Evolutionary conservation across 2,888 invertebrate genomes (phyloP).

Genomic region (Eupithecia abbreviata): DNA sequence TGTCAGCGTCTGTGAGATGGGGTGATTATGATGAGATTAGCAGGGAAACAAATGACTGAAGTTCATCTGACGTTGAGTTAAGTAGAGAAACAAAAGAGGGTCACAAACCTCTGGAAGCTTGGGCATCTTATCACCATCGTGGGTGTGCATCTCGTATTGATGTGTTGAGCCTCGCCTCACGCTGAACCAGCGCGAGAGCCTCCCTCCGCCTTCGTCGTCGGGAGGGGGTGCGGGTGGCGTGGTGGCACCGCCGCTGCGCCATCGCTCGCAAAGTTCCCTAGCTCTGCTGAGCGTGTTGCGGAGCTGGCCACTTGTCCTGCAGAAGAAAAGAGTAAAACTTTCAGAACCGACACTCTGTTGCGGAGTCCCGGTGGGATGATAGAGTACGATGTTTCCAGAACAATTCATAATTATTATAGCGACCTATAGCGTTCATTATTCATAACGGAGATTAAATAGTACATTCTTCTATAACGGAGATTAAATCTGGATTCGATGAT

Average conservation of each 20-base stretch:
- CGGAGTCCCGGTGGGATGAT: neutral
- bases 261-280: constrained; percentile 92
- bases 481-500: neutral
- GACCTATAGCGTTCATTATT: too few relatives aligned
- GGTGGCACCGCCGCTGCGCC: constrained; percentile 82
- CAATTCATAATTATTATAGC: too few relatives aligned
- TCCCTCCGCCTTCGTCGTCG: constrained; percentile 87
- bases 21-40: neutral
- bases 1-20: constrained; percentile 75
- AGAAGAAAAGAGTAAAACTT: constrained; percentile 16
- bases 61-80: neutral
- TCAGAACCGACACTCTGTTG: neutral
- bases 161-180: constrained; percentile 92
- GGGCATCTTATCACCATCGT: constrained; percentile 88
- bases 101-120: constrained; percentile 89
- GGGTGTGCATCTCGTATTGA: constrained; percentile 88
- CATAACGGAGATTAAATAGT: neutral
- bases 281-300: constrained; percentile 92
- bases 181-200: constrained; percentile 94
- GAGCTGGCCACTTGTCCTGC: constrained; percentile 90
- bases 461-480: neutral
- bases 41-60: neutral
- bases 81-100: neutral
- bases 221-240: constrained; percentile 75
- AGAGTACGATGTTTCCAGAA: neutral